Evolutionary conservation across 2,888 invertebrate genomes (phyloP).

Genomic region (Melitaea athalia): DNA sequence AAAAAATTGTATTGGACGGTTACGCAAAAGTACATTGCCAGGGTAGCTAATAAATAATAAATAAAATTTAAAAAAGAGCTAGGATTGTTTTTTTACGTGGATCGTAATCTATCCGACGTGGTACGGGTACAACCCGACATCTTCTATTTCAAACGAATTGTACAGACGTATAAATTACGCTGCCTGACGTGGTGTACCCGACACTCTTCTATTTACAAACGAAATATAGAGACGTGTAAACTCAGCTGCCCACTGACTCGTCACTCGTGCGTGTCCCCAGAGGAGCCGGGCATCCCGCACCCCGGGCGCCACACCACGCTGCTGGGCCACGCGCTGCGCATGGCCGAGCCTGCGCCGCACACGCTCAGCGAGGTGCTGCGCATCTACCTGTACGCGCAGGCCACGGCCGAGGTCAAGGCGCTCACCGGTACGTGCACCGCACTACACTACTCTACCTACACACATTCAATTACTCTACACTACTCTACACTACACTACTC

Average conservation of each 20-base stretch:
- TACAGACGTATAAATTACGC: background rate
- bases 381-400: conserved; percentile 95
- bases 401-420: conserved; percentile 92
- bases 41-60: too few species aligned
- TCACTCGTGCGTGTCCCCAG: conserved; percentile 55
- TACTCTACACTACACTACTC: background rate
- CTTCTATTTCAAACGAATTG: too few species aligned
- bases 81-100: too few species aligned
- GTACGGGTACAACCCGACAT: too few species aligned
- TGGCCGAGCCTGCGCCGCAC: conserved; percentile 95
- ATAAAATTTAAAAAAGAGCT: too few species aligned
- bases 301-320: conserved; percentile 94
- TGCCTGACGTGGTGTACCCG: background rate
- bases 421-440: conserved; percentile 80
- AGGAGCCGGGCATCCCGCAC: conserved; percentile 96
- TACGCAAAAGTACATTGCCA: too few species aligned
- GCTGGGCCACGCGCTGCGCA: conserved; percentile 93
- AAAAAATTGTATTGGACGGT: too few species aligned
- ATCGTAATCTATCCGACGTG: too few species aligned
- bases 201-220: too few species aligned
- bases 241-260: background rate
- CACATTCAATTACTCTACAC: too few species aligned
- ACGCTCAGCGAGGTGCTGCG: conserved; percentile 96
- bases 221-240: background rate
- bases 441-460: background rate